Evolutionary conservation across 2,113 vertebrate species (phyloP), one percentile per base, ranked within the genome.

Genomic region (Equus przewalskii): DNA sequence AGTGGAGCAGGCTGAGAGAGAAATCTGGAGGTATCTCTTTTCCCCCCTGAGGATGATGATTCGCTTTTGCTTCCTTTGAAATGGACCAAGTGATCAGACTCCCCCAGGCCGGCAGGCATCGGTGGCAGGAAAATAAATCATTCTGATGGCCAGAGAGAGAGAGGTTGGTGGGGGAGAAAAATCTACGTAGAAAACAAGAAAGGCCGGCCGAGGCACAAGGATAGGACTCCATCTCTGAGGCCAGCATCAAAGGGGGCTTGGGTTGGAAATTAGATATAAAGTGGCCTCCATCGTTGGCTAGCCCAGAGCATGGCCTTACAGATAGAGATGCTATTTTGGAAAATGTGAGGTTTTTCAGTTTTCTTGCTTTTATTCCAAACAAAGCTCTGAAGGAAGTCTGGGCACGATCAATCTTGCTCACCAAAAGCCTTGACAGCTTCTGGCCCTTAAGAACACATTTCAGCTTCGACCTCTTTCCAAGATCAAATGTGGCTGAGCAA

Each of bases 281-380:
- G 97, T 98, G 79, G 95, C 96, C 97, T 98, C 98, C 96, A 90
- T 97, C 97, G 93, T 92, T 98, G 97, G 98, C 98, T 97, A 98
- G 98, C 97, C 97, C 91, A 91, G 91, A 98, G 98, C 97, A 98
- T 92, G 93, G 96, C 98, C 98, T 98, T 98, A 98, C 98, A 98
- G 98, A 99, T 99, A 99, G 98, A 98, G 98, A 99, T 98, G 98
- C 98, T 98, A 98, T 98, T 97, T 97, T 98, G 98, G 98, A 99
- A 99, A 99, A 99, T 98, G 98, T 98, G 97, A 98, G 97, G 96
- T 98, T 98, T 99, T 98, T 99, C 99, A 98, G 99, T 99, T 99
- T 99, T 99, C 99, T 99, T 99, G 99, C 99, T 99, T 99, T 98
- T 99, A 99, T 99, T 99, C 99, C 99, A 99, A 99, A 99, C 99